phyloP scores from a whole-genome alignment of 2,113 vertebrate species.

The Desmodus rotundus region DNA sequence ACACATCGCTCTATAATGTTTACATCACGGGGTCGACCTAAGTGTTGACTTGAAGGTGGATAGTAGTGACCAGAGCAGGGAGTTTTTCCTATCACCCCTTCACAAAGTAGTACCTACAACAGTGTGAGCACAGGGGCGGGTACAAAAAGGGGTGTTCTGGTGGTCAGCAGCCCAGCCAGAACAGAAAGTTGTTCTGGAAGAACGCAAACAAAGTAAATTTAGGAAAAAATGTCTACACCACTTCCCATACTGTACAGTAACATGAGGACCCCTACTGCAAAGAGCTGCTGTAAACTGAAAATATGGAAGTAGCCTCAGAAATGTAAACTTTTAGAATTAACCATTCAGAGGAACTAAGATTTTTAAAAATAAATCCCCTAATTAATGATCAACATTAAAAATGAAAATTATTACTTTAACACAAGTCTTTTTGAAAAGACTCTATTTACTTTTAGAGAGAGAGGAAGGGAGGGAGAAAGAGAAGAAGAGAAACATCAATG shows the following conservation, averaged over 20 bases:
- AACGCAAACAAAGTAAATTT: neutral
- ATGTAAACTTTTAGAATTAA: neutral
- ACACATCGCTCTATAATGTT: neutral
- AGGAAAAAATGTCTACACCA: neutral
- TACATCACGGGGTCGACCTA: neutral
- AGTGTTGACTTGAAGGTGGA: neutral
- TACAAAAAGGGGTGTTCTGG: neutral
- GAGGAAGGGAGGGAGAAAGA: too few species aligned
- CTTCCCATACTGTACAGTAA: neutral
- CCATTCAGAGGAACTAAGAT: neutral
- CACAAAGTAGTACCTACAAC: neutral
- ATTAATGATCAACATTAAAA: neutral
- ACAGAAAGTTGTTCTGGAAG: neutral
- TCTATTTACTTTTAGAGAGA: too few species aligned
- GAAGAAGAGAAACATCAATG: too few species aligned
- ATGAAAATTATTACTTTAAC: neutral
- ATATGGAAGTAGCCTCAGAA: neutral
- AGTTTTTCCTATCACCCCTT: neutral
- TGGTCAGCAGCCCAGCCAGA: neutral
- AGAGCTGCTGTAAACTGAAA: neutral
- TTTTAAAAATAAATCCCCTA: neutral
- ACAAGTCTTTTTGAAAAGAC: neutral
- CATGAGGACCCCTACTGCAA: neutral
- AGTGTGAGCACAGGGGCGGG: neutral
- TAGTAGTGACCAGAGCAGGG: neutral